Evolutionary conservation across 2,797 vertebrate species (phyloP).

Genomic region (Acanthurus lineatus): DNA sequence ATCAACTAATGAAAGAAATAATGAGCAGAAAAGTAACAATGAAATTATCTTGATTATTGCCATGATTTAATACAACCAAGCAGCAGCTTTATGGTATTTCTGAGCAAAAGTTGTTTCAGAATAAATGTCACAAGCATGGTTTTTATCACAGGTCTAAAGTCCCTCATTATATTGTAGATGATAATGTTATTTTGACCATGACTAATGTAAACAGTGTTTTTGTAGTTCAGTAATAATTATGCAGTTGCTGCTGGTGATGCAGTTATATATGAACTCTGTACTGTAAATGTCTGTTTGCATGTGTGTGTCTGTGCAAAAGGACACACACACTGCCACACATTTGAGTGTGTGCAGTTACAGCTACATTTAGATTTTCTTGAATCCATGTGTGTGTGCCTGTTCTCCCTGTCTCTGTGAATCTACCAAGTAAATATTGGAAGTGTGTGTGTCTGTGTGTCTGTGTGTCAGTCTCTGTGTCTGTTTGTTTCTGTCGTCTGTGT

Average conservation of each 20-base stretch:
- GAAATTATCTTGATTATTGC: neutral
- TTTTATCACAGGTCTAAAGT: neutral
- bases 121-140: neutral
- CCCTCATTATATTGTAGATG: neutral
- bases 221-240: neutral
- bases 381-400: slow-evolving; percentile 10
- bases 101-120: neutral
- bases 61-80: neutral
- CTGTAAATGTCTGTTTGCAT: no score
- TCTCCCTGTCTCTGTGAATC: slow-evolving; percentile 18
- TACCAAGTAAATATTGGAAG: slow-evolving; percentile 40
- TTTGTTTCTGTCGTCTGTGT: slow-evolving; percentile 12
- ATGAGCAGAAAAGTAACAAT: neutral
- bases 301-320: neutral
- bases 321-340: neutral
- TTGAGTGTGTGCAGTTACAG: neutral
- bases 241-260: neutral
- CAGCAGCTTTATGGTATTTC: no score
- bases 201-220: neutral
- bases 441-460: slow-evolving; percentile 24
- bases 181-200: neutral
- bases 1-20: neutral
- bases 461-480: slow-evolving; percentile 27
- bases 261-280: neutral
- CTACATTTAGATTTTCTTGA: slow-evolving; percentile 34